These are phyloP conservation scores for Chloroceryle aenea DNA, from an alignment of 2,113 vertebrate genomes.

Conservation along the genomic window DNA sequence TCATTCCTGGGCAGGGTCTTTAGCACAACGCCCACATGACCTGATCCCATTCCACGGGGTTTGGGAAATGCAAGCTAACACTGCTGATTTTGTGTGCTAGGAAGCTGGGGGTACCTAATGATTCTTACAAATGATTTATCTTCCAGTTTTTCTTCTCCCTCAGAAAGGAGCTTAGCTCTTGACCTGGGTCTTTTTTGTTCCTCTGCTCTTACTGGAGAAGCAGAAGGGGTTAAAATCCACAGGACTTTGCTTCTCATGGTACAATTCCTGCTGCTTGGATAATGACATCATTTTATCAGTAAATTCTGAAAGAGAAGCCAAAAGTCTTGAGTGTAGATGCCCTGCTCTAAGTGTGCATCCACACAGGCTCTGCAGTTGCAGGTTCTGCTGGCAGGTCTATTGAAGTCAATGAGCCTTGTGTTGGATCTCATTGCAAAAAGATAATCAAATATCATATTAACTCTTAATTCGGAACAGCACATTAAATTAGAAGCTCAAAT, in stretches of 20 bases:
- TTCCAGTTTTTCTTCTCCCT: not conserved
- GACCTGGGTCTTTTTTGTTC: not conserved
- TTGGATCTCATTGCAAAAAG: constrained; percentile 52
- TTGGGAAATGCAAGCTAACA: not conserved
- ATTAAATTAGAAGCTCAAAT: constrained; percentile 64
- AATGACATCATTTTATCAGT: not conserved
- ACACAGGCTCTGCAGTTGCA: not conserved
- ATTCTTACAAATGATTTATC: not conserved
- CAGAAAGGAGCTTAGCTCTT: not conserved
- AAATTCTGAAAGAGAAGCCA: constrained; percentile 6
- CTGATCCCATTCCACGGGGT: not conserved
- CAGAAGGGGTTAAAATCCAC: not conserved
- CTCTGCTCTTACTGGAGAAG: not conserved
- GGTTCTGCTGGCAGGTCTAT: constrained; percentile 38
- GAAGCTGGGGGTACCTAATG: not conserved
- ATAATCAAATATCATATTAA: constrained; percentile 62
- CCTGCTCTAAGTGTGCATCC: not conserved
- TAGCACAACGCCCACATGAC: not conserved
- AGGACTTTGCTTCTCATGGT: not conserved
- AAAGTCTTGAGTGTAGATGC: not conserved
- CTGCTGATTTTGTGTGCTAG: not conserved
- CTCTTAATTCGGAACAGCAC: constrained; percentile 23
- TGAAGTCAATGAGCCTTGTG: constrained; percentile 61
- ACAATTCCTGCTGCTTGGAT: not conserved
- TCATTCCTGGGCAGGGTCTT: not conserved